A percentile compares a stretch with the other conserved stretches of the same genome.
phyloP scores from a whole-genome alignment of 2,888 invertebrate genomes.

The Lottia scabra region DNA sequence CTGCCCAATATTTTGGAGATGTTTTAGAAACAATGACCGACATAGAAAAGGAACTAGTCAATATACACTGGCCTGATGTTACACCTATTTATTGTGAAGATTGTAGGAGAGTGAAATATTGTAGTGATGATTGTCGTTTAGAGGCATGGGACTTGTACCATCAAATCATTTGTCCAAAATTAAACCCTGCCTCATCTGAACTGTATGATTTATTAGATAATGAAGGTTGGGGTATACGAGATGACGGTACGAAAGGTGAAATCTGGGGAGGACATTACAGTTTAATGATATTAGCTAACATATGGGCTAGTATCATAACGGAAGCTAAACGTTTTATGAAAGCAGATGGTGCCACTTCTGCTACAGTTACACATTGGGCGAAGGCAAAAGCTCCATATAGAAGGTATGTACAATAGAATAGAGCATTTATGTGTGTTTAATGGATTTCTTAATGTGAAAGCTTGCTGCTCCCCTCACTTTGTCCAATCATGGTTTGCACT shows the following conservation, averaged over 20 bases:
- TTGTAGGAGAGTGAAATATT: slow-evolving; percentile 58
- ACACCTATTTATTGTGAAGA: slow-evolving; percentile 39
- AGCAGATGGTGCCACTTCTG: slow-evolving; percentile 32
- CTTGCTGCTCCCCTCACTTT: too few relatives aligned
- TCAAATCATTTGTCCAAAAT: slow-evolving; percentile 76
- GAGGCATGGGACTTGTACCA: slow-evolving; percentile 82
- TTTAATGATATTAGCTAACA: slow-evolving; percentile 52
- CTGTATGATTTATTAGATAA: slow-evolving; percentile 49
- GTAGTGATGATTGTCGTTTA: slow-evolving; percentile 77
- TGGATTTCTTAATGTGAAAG: too few relatives aligned
- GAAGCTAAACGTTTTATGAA: slow-evolving; percentile 50
- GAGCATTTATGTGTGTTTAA: too few relatives aligned
- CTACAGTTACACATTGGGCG: slow-evolving; percentile 56
- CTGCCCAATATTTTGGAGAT: slow-evolving; percentile 75
- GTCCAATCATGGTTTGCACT: too few relatives aligned
- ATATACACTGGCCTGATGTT: slow-evolving; percentile 53
- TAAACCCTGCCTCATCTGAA: slow-evolving; percentile 37
- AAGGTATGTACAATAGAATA: slow-evolving; percentile 41
- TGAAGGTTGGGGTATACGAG: slow-evolving; percentile 39
- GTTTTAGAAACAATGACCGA: slow-evolving; percentile 33
- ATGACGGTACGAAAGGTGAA: slow-evolving; percentile 39
- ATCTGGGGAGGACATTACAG: slow-evolving; percentile 54
- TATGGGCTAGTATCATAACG: slow-evolving; percentile 54
- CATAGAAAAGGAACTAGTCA: slow-evolving; percentile 33
- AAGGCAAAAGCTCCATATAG: slow-evolving; percentile 55